These are phyloP conservation scores for Ladona fulva DNA, from an alignment of 1,140 invertebrate species.

Conservation along the genomic window DNA sequence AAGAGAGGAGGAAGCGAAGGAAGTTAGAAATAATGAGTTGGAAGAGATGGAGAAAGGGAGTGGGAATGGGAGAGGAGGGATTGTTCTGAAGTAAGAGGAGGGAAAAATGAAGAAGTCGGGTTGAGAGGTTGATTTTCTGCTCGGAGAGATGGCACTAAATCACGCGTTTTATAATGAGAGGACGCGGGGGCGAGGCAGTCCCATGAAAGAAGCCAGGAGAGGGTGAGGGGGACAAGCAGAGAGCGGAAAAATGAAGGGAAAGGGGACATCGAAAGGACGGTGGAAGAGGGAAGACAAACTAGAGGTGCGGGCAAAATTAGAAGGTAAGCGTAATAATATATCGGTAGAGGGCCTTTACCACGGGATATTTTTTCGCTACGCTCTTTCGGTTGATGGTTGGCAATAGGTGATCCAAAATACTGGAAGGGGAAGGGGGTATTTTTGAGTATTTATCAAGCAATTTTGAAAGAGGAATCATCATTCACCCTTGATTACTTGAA, in stretches of 20 bases:
- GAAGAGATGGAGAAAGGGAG: background rate
- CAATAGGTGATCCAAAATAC: too few relatives aligned
- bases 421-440: too few relatives aligned
- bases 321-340: too few relatives aligned
- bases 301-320: background rate
- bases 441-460: too few relatives aligned
- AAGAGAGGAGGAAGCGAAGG: too few relatives aligned
- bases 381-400: too few relatives aligned
- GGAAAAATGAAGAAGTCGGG: background rate
- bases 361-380: too few relatives aligned
- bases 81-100: background rate
- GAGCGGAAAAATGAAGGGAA: background rate
- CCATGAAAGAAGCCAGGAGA: too few relatives aligned
- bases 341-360: too few relatives aligned
- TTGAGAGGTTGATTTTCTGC: background rate
- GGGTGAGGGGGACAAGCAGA: too few relatives aligned
- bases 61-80: background rate
- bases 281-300: background rate
- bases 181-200: background rate
- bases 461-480: too few relatives aligned
- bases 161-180: constrained; percentile 2
- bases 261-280: background rate
- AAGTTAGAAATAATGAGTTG: background rate
- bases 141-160: background rate
- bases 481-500: too few relatives aligned